phyloP scores from a whole-genome alignment of 2,888 invertebrate genomes.

The Plutella xylostella region DNA sequence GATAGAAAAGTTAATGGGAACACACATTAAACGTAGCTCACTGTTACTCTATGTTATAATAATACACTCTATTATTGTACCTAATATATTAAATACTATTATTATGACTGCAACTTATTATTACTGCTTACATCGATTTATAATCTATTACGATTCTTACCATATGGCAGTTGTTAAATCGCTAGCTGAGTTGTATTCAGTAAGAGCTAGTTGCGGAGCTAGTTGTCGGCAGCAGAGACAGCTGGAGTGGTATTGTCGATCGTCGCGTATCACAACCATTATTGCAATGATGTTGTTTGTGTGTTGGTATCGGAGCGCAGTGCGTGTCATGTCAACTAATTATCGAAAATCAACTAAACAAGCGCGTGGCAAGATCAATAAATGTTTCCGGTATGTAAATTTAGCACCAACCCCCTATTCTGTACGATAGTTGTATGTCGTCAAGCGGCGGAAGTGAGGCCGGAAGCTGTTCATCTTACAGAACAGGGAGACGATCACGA shows the following conservation, averaged over 20 bases:
- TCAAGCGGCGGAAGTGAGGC: no score
- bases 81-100: constrained; percentile 62
- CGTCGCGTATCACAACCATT: constrained; percentile 63
- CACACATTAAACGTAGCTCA: constrained; percentile 4
- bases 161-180: constrained; percentile 68
- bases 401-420: not conserved
- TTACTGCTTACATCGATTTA: constrained; percentile 29
- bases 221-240: constrained; percentile 18
- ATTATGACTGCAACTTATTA: constrained; percentile 65
- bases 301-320: constrained; percentile 54
- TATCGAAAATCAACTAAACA: not conserved
- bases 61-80: constrained; percentile 41
- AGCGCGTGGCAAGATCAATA: not conserved
- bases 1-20: not conserved
- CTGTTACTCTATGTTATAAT: constrained; percentile 11
- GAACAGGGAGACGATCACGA: no score
- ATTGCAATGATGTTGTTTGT: constrained; percentile 49
- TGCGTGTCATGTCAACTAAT: constrained; percentile 32
- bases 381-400: not conserved
- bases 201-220: constrained; percentile 9
- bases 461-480: no score
- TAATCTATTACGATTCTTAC: constrained; percentile 54
- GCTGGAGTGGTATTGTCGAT: constrained; percentile 26
- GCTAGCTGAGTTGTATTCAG: constrained; percentile 58
- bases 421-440: no score